Evolutionary conservation across 2,797 vertebrate genomes (phyloP).

Genomic region (Petrocephalus schoutedeni): DNA sequence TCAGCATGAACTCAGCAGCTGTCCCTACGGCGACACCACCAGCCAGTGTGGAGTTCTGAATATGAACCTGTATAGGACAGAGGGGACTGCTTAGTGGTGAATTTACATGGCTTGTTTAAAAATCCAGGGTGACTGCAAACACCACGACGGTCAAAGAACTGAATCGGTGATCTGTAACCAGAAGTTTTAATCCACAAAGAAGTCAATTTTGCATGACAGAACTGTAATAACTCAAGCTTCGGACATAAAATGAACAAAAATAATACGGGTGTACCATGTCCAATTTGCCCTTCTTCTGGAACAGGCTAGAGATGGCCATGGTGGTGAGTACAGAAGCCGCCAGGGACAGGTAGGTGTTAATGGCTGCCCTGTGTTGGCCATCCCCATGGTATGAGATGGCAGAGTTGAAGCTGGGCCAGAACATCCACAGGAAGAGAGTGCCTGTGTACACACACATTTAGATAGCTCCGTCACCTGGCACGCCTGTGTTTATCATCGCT

Average conservation of each 20-base stretch:
- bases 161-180: background rate
- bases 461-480: background rate
- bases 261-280: constrained; percentile 75
- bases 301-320: constrained; percentile 80
- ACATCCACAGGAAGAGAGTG: constrained; percentile 94
- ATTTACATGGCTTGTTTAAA: background rate
- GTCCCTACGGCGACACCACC: constrained; percentile 93
- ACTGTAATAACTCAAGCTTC: background rate
- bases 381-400: constrained; percentile 81
- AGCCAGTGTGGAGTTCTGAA: constrained; percentile 91
- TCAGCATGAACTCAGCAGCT: constrained; percentile 90
- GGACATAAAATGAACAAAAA: background rate
- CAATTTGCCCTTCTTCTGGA: constrained; percentile 84
- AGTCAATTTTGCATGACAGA: background rate
- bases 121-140: background rate
- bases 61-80: constrained; percentile 74
- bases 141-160: background rate
- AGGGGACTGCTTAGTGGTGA: background rate
- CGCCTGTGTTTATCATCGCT: background rate
- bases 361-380: constrained; percentile 83
- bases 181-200: background rate
- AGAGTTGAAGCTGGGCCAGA: constrained; percentile 98
- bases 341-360: constrained; percentile 91
- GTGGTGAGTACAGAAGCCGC: constrained; percentile 82
- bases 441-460: constrained; percentile 55